Conservation (phyloP, 2,888 invertebrate species). For the Cylindroiulus punctatus region DNA sequence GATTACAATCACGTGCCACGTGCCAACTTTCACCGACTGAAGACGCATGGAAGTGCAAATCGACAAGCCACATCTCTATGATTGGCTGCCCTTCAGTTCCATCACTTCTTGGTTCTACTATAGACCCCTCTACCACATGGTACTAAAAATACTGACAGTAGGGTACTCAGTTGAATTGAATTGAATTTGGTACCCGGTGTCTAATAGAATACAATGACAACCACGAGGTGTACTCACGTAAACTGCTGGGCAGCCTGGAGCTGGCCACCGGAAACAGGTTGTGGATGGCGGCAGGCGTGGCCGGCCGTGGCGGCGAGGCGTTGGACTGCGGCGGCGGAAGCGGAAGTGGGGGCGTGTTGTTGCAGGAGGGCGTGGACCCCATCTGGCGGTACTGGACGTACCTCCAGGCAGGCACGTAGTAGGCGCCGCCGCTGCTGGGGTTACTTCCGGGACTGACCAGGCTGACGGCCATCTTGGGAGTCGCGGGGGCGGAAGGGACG, state of each 20-base stretch:
- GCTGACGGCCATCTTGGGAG: slow-evolving; percentile 50
- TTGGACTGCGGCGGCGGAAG: slow-evolving; percentile 56
- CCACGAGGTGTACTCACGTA: slow-evolving; percentile 58
- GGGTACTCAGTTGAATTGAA: too few relatives aligned
- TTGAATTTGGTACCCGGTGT: too few relatives aligned
- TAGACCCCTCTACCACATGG: too few relatives aligned
- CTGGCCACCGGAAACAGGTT: slow-evolving; percentile 18
- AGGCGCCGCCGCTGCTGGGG: slow-evolving; percentile 40
- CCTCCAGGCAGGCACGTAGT: slow-evolving; percentile 51
- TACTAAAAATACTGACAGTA: too few relatives aligned
- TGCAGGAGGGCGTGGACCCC: neutral
- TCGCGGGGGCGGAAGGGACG: neutral
- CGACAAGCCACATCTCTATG: too few relatives aligned
- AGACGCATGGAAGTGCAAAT: too few relatives aligned
- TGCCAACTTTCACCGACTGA: too few relatives aligned
- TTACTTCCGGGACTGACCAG: slow-evolving; percentile 42
- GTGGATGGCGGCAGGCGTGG: neutral
- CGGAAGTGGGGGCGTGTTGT: slow-evolving; percentile 54
- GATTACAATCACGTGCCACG: too few relatives aligned
- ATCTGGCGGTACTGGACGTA: slow-evolving; percentile 35
- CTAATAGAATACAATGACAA: too few relatives aligned
- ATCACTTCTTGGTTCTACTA: too few relatives aligned
- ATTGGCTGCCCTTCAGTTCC: too few relatives aligned
- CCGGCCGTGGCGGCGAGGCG: neutral
- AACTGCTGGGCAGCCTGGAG: neutral